Conservation (phyloP, 2,113 vertebrate species). For the Myanophis thanlyinensis region DNA sequence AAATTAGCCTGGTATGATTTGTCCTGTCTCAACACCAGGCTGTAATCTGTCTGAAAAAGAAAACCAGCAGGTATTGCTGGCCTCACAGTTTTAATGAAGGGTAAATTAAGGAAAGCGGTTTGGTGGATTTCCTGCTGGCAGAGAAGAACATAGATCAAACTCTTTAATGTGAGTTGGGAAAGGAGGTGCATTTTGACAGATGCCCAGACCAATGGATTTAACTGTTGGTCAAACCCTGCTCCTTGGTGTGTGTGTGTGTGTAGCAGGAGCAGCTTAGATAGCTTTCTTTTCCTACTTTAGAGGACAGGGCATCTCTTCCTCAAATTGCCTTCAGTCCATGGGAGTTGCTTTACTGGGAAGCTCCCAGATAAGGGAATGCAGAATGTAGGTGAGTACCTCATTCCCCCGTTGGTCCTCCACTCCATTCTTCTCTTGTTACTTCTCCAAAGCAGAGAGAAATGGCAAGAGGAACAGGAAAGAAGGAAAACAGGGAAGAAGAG, state of each 20-base stretch:
- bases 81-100: not conserved
- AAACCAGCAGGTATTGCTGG: not conserved
- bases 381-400: not conserved
- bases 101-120: not conserved
- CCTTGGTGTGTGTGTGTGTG: not conserved
- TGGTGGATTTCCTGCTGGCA: not conserved
- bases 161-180: not conserved
- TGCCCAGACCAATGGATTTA: not conserved
- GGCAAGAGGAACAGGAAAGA: not conserved
- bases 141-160: not conserved
- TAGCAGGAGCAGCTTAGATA: not conserved
- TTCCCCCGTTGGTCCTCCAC: not conserved
- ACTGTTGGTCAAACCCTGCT: not conserved
- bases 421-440: not conserved
- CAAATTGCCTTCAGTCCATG: not conserved
- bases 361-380: not conserved
- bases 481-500: not conserved
- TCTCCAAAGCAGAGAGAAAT: not conserved
- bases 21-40: not conserved
- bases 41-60: not conserved
- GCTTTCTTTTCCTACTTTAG: not conserved
- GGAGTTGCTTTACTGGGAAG: not conserved
- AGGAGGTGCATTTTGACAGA: not conserved
- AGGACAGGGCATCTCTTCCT: not conserved
- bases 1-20: not conserved